phyloP scores from a whole-genome alignment of 2,888 invertebrate genomes.

The Drosophila anomalata region DNA sequence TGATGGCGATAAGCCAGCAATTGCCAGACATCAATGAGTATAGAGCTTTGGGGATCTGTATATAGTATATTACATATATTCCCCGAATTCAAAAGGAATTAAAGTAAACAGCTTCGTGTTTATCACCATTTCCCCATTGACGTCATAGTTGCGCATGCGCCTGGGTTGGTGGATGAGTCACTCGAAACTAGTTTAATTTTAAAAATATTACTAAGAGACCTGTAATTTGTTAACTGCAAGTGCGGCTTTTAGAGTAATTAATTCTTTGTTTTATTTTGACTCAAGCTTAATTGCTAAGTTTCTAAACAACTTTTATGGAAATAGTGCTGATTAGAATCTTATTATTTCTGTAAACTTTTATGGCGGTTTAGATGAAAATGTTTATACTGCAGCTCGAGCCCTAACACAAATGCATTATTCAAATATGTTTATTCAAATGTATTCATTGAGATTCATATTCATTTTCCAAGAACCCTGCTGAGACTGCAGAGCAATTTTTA shows the following conservation, averaged over 20 bases:
- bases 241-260: neutral
- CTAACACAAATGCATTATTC: neutral
- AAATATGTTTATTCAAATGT: neutral
- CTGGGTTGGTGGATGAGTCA: conserved; percentile 28
- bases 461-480: neutral
- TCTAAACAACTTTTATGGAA: neutral
- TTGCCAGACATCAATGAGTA: conserved; percentile 2
- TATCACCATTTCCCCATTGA: conserved; percentile 23
- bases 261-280: conserved; percentile 2
- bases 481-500: neutral
- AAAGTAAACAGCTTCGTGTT: conserved; percentile 7
- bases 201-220: conserved; percentile 7
- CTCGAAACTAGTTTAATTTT: conserved; percentile 22
- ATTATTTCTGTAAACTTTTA: neutral
- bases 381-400: no score
- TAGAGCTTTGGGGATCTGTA: neutral
- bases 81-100: conserved; percentile 10
- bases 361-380: neutral
- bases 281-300: neutral
- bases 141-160: conserved; percentile 48
- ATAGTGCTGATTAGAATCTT: neutral
- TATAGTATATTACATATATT: no score
- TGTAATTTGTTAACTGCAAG: neutral
- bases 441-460: neutral
- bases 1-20: conserved; percentile 26